Evolutionary conservation across 1,140 invertebrate genomes (phyloP), one percentile per base, ranked within the genome.

Genomic region (Daktulosphaira vitifoliae): DNA sequence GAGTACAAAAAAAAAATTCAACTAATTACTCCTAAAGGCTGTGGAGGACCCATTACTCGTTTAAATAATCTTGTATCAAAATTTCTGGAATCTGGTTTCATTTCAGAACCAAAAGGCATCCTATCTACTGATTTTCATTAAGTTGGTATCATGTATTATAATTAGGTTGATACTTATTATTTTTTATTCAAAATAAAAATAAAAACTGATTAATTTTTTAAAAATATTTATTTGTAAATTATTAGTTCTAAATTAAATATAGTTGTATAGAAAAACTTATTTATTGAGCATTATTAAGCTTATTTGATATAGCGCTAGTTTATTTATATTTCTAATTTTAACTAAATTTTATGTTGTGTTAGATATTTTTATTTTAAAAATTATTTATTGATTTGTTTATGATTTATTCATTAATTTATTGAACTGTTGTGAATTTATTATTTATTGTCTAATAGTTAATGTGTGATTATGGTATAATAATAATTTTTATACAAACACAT

Each of bases 341-440:
- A 62, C 54, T 15, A 44, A 48, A 56, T 62, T 62, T 53, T 46
- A 44, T 62, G 42, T 22, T 23, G 46, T 29, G 54, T 62, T 62
- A 16, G 42, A 62, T 46, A 26, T 62, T 20, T 59, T 25, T 23
- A 59, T 44, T 59, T 59, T 59, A 42, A 29, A 46, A 59, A 46
- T 59, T 37, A 2, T 56, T 44, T 42, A 42, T 33, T 44, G 8
- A 39, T 39, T 54, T 53, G 38, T 38, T 59, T 44, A 33, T 33
- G 29, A 33, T 33, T 33, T 5, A 33, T 33, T 33, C 29, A 33
- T 33, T 33, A 5, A 33, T 33, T 33, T 33, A 33, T 33, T 33
- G 5, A 33, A 33, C 29, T 33, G 29, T 33, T 33, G 11, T 33
- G 11, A 33, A 33, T 33, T 33, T 33, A 33, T 33, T 33, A 11